Evolutionary conservation across 2,797 vertebrate species (phyloP).

Genomic region (Eulemur rubriventer): DNA sequence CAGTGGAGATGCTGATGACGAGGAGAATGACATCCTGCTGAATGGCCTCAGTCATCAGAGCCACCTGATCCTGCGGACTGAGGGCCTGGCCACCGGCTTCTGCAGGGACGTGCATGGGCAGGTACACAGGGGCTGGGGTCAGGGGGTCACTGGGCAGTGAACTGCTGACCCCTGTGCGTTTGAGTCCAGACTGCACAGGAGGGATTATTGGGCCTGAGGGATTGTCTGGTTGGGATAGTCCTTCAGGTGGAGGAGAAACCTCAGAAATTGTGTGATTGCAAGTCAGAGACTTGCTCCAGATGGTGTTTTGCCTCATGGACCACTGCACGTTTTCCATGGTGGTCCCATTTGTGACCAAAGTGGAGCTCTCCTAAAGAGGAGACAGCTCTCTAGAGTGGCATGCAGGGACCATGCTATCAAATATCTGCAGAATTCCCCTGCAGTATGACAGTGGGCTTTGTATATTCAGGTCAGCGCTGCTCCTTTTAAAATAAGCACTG

Average conservation of each 20-base stretch:
- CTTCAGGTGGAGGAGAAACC: background rate
- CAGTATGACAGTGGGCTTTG: too few species aligned
- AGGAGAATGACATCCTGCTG: constrained; percentile 87
- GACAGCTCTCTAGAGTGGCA: background rate
- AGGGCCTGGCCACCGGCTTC: constrained; percentile 94
- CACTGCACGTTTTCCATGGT: background rate
- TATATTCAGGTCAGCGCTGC: background rate
- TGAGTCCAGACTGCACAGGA: accelerated
- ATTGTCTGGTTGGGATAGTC: background rate
- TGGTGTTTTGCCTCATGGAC: background rate
- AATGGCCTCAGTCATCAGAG: constrained; percentile 92
- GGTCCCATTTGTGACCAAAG: background rate
- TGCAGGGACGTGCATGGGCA: constrained; percentile 97
- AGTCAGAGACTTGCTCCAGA: background rate
- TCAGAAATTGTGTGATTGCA: background rate
- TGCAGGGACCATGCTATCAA: background rate
- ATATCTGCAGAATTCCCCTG: background rate
- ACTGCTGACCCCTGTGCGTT: background rate
- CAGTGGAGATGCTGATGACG: constrained; percentile 86
- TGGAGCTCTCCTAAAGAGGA: background rate
- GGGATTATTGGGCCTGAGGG: background rate
- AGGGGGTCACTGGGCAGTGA: background rate
- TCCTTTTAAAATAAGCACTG: background rate
- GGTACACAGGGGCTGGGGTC: constrained; percentile 81
- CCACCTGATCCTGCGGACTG: constrained; percentile 89